Conservation (phyloP, 2,797 vertebrate genomes). For the Heterohyrax brucei region DNA sequence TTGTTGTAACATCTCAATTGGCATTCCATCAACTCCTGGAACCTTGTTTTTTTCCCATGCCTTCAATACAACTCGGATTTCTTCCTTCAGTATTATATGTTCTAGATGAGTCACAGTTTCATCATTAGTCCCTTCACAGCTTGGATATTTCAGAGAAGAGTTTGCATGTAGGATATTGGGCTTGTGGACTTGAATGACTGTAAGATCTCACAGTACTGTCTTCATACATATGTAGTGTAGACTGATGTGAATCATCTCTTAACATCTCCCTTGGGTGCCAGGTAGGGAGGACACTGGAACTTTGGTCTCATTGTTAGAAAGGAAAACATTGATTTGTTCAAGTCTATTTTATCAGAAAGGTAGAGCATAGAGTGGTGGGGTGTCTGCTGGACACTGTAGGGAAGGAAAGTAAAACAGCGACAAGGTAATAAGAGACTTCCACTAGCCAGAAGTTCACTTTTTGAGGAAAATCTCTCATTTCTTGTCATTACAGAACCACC, state of each 20-base stretch:
- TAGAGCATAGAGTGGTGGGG: not conserved
- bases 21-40: no score
- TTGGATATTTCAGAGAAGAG: not conserved
- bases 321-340: not conserved
- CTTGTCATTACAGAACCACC: not conserved
- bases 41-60: no score
- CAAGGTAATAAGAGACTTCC: not conserved
- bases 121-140: not conserved
- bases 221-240: rapidly evolving
- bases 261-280: not conserved
- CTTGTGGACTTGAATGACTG: not conserved
- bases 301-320: no score
- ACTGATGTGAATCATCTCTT: not conserved
- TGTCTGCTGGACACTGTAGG: not conserved
- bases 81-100: no score
- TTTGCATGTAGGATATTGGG: not conserved
- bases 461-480: not conserved
- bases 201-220: not conserved
- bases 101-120: no score
- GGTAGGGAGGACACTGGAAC: no score
- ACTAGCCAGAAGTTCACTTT: not conserved
- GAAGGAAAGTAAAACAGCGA: not conserved
- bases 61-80: no score
- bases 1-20: no score
- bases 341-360: not conserved